phyloP scores from a whole-genome alignment of 1,140 invertebrate species.

The Ceratoteleas bidentatus region DNA sequence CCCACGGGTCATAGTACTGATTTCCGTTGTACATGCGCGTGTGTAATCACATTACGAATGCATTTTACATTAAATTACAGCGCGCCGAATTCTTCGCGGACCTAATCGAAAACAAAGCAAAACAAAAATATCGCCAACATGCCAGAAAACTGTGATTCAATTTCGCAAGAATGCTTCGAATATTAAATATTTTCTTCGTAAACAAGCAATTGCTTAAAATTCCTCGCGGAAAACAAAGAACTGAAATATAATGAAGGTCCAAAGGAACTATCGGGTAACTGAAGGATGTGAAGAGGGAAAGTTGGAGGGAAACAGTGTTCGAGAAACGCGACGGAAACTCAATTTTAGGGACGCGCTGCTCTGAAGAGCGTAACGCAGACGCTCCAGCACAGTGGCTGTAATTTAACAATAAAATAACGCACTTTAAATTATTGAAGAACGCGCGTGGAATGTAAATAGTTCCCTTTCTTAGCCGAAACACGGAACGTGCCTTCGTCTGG shows the following conservation, averaged over 20 bases:
- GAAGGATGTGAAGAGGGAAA: constrained; percentile 35
- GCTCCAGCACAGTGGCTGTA: constrained; percentile 38
- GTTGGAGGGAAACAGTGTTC: constrained; percentile 37
- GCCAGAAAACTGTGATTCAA: too few relatives aligned
- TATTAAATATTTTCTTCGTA: too few relatives aligned
- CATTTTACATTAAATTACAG: too few relatives aligned
- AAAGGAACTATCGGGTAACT: constrained; percentile 33
- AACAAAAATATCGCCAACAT: too few relatives aligned
- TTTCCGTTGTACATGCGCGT: too few relatives aligned
- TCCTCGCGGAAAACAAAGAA: too few relatives aligned
- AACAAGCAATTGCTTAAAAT: too few relatives aligned
- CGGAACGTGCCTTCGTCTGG: constrained; percentile 17
- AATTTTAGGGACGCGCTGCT: constrained; percentile 55
- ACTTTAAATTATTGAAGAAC: constrained; percentile 66
- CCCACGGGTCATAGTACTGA: too few relatives aligned
- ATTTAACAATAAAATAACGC: constrained; percentile 69
- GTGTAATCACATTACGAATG: too few relatives aligned
- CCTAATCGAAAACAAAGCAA: background rate
- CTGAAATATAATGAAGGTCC: too few relatives aligned
- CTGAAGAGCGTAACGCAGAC: constrained; percentile 46
- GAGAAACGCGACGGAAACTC: constrained; percentile 50
- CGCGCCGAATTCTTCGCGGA: too few relatives aligned
- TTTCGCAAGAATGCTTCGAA: too few relatives aligned
- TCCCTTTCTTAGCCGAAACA: constrained; percentile 39
- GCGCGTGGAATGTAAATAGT: constrained; percentile 59